Evolutionary conservation across 1,140 invertebrate species (phyloP).

Genomic region (Gryon sp.): DNA sequence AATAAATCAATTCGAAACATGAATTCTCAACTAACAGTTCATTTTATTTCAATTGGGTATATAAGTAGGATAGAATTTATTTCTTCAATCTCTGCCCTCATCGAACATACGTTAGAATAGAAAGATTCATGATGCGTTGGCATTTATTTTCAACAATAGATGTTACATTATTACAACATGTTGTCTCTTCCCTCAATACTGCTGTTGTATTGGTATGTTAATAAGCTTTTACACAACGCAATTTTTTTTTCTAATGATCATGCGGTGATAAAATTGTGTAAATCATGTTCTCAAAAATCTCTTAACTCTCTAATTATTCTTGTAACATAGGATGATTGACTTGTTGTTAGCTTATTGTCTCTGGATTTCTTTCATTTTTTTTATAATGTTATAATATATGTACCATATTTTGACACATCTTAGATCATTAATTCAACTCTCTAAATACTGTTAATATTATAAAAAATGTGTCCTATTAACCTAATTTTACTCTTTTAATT

Average conservation of each 20-base stretch:
- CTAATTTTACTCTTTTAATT: constrained; percentile 9
- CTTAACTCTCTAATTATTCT: too few relatives aligned
- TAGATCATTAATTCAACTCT: constrained; percentile 7
- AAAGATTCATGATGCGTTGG: constrained; percentile 2
- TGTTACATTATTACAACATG: constrained; percentile 3
- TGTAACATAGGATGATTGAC: too few relatives aligned
- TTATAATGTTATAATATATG: too few relatives aligned
- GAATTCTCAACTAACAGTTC: too few relatives aligned
- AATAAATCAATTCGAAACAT: too few relatives aligned
- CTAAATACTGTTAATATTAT: constrained; percentile 4
- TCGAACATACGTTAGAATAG: background rate
- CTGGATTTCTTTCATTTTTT: too few relatives aligned
- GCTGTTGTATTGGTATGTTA: too few relatives aligned
- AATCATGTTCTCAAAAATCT: too few relatives aligned
- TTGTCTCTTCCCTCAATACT: background rate
- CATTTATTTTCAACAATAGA: constrained; percentile 13
- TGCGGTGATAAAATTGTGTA: too few relatives aligned
- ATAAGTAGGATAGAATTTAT: background rate
- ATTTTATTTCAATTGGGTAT: background rate
- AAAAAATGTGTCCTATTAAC: constrained; percentile 13
- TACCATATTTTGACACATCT: background rate
- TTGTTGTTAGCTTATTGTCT: too few relatives aligned
- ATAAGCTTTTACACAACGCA: too few relatives aligned
- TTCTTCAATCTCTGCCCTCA: background rate
- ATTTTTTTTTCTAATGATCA: too few relatives aligned